phyloP scores from a whole-genome alignment of 1,140 invertebrate genomes.

The Micrasema longulum region DNA sequence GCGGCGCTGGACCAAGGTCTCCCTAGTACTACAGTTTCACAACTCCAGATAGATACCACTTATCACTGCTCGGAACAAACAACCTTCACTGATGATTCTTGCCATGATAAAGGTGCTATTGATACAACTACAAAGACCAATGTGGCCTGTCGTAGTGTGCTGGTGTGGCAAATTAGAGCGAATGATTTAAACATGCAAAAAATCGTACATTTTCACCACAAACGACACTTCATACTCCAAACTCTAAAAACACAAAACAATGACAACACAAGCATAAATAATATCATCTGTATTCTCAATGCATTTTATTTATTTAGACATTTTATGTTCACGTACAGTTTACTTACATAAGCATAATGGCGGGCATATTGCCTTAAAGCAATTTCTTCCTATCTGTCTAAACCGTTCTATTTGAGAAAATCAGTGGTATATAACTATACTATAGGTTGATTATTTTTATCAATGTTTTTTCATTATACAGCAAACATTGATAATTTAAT shows the following conservation, averaged over 20 bases:
- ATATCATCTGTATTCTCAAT: no score
- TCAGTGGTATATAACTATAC: no score
- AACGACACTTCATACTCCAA: neutral
- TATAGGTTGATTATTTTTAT: constrained; percentile 1
- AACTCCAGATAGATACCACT: constrained; percentile 27
- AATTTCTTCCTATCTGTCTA: no score
- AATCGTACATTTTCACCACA: neutral
- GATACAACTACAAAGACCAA: constrained; percentile 1
- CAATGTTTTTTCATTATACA: no score
- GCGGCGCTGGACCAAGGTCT: constrained; percentile 28
- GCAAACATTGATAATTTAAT: no score
- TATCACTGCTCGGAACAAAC: constrained; percentile 8
- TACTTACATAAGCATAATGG: no score
- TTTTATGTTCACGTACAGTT: no score
- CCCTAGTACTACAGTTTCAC: constrained; percentile 21
- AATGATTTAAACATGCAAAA: neutral
- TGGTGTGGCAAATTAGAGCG: neutral
- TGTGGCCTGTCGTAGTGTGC: neutral
- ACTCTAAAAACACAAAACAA: neutral
- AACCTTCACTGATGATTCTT: constrained; percentile 25
- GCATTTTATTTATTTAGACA: no score
- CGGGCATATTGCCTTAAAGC: no score
- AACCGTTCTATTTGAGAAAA: no score
- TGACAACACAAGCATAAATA: no score
- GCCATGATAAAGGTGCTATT: no score